These are phyloP conservation scores for Crypturellus tataupa DNA, from an alignment of 2,797 vertebrate species.

Conservation along the genomic window DNA sequence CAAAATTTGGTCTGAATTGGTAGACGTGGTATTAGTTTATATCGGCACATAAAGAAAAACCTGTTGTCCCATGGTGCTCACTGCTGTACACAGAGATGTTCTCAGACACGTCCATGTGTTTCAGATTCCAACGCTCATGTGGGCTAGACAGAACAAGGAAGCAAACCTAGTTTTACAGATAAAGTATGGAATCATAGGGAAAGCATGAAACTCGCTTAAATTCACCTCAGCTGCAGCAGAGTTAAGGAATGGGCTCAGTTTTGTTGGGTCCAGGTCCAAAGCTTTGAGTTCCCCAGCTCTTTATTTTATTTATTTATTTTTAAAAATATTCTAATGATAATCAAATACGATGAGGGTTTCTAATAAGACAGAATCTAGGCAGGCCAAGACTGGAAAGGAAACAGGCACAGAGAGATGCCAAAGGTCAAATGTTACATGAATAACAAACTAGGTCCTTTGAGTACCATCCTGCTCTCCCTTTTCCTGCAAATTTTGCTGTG, in stretches of 20 bases:
- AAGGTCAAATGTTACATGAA: neutral
- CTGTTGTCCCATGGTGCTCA: fast-evolving
- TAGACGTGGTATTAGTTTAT: neutral
- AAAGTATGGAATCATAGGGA: neutral
- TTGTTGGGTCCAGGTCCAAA: neutral
- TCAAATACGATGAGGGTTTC: neutral
- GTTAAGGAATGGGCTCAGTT: neutral
- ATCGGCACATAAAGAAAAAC: neutral
- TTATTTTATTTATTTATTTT: neutral
- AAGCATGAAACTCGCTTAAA: neutral
- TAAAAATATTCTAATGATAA: neutral
- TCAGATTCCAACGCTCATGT: neutral
- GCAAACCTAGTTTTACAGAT: neutral
- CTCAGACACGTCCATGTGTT: neutral
- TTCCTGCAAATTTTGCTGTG: neutral
- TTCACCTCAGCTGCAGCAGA: neutral
- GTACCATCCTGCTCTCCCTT: neutral
- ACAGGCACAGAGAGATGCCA: neutral
- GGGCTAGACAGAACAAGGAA: neutral
- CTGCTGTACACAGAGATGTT: neutral
- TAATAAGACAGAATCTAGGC: neutral
- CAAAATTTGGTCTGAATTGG: neutral
- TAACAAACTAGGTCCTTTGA: neutral
- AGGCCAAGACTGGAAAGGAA: neutral
- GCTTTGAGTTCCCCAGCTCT: neutral